These are phyloP conservation scores for Psilopogon haemacephalus DNA, from an alignment of 2,113 vertebrate species.

Conservation along the genomic window DNA sequence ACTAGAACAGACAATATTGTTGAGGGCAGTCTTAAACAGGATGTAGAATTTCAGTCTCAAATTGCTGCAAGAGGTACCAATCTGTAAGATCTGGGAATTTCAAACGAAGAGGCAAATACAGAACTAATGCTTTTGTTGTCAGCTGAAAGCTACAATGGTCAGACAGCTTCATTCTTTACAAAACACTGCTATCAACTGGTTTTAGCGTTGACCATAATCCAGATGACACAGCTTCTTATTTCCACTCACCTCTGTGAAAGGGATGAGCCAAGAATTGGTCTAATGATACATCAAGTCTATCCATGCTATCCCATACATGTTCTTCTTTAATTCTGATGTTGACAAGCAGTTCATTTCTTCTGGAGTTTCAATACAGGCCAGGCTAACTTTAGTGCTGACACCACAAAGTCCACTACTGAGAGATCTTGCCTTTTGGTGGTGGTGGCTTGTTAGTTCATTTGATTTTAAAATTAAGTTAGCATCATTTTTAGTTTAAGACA, in stretches of 20 bases:
- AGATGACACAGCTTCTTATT: neutral
- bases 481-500: neutral
- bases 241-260: neutral
- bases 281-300: neutral
- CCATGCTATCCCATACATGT: neutral
- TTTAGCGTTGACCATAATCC: neutral
- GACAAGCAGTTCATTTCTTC: neutral
- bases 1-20: rapidly evolving
- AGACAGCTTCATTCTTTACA: neutral
- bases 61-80: neutral
- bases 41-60: neutral
- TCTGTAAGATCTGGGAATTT: neutral
- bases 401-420: neutral
- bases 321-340: neutral
- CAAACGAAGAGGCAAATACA: neutral
- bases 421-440: neutral
- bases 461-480: neutral
- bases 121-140: neutral
- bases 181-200: neutral
- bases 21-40: neutral
- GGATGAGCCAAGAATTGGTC: neutral
- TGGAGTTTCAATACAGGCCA: neutral
- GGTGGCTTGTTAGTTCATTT: too few relatives aligned
- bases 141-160: neutral
- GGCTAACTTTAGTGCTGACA: neutral